Percentiles rank a stretch among this genome's conserved stretches.
phyloP scores from a whole-genome alignment of 2,113 vertebrate genomes.

The Ammodytes dubius region DNA sequence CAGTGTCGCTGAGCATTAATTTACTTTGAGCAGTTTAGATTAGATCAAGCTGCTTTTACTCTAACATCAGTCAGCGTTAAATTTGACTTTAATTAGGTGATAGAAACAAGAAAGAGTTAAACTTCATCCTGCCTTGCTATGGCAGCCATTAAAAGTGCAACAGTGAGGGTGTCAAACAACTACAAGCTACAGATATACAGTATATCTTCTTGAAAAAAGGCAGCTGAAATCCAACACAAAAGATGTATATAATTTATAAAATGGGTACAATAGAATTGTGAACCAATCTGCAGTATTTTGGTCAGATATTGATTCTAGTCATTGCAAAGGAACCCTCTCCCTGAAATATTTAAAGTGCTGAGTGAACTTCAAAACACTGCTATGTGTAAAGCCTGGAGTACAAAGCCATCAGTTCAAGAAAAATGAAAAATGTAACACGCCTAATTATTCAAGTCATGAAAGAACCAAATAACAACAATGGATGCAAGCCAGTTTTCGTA shows the following conservation, averaged over 20 bases:
- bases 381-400: constrained; percentile 43
- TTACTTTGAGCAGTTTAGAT: constrained; percentile 44
- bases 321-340: constrained; percentile 21
- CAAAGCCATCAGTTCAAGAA: constrained; percentile 33
- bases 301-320: constrained; percentile 31
- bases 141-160: constrained; percentile 23
- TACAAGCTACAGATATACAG: constrained; percentile 8
- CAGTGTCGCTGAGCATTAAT: constrained; percentile 48
- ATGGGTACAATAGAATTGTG: constrained; percentile 2
- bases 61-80: constrained; percentile 35
- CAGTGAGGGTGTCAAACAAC: constrained; percentile 32
- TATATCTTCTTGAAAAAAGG: constrained; percentile 14
- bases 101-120: constrained; percentile 32
- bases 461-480: constrained; percentile 18
- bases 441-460: constrained; percentile 58
- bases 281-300: constrained; percentile 29
- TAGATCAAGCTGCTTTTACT: constrained; percentile 38
- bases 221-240: background rate
- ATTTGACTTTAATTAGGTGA: constrained; percentile 55
- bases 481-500: constrained; percentile 13
- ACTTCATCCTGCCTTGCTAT: constrained; percentile 15
- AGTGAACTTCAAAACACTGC: constrained; percentile 50
- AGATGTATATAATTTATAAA: constrained; percentile 14
- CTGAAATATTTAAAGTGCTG: constrained; percentile 63
- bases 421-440: constrained; percentile 33